Evolutionary conservation across 2,797 vertebrate genomes (phyloP).

Genomic region (Argentina silus): DNA sequence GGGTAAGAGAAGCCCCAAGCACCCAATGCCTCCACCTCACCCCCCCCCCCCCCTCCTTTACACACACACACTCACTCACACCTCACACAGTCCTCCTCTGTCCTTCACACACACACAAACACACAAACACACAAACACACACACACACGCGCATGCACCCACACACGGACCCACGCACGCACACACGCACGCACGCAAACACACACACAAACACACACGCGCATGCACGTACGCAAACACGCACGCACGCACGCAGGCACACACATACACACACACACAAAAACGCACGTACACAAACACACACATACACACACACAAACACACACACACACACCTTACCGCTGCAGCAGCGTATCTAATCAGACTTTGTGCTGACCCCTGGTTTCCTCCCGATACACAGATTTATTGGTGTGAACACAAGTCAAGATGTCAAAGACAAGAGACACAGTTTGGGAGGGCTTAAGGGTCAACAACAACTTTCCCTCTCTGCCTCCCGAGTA

Average conservation of each 20-base stretch:
- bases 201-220: too few relatives aligned
- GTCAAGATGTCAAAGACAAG: slow-evolving; percentile 52
- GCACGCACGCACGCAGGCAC: too few relatives aligned
- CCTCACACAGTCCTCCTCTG: slow-evolving; percentile 20
- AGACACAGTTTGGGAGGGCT: background rate
- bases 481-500: background rate
- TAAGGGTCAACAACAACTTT: slow-evolving; percentile 1
- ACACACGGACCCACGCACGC: slow-evolving; percentile 19
- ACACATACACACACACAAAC: slow-evolving; percentile 3
- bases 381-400: slow-evolving; percentile 46
- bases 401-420: slow-evolving; percentile 61
- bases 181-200: slow-evolving; percentile 2
- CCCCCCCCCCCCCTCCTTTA: background rate
- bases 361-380: slow-evolving; percentile 61
- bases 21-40: background rate
- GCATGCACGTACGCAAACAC: too few relatives aligned
- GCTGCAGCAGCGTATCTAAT: slow-evolving; percentile 34
- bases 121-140: too few relatives aligned
- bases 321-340: slow-evolving; percentile 1
- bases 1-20: too few relatives aligned
- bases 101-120: slow-evolving; percentile 4
- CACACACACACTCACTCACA: background rate
- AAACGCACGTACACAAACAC: too few relatives aligned
- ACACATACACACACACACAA: too few relatives aligned
- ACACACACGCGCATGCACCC: too few relatives aligned